A percentile compares a stretch with the other conserved stretches of the same genome.
Evolutionary conservation across 2,888 invertebrate genomes (phyloP).

Genomic region (Allygus modestus): DNA sequence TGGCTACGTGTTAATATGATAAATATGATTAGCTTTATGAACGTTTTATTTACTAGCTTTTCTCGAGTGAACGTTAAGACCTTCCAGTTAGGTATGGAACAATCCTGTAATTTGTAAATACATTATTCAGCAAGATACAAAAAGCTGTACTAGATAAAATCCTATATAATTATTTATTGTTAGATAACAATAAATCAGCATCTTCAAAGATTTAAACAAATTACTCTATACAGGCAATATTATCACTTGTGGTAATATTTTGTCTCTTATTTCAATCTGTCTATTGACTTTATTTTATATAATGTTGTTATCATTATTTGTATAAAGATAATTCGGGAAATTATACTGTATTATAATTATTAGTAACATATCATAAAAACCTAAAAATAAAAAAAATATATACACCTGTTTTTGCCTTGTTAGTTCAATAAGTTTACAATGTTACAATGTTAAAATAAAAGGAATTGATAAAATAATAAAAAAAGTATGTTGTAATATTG

Average conservation of each 20-base stretch:
- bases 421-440: slow-evolving; percentile 53
- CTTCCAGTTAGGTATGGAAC: neutral
- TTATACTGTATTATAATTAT: slow-evolving; percentile 29
- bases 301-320: slow-evolving; percentile 14
- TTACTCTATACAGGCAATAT: neutral
- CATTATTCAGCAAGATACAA: neutral
- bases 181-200: neutral
- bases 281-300: neutral
- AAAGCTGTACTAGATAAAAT: neutral
- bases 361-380: slow-evolving; percentile 56
- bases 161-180: neutral
- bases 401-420: slow-evolving; percentile 60
- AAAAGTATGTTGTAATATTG: slow-evolving; percentile 47
- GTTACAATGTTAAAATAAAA: slow-evolving; percentile 44
- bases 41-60: neutral
- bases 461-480: slow-evolving; percentile 56
- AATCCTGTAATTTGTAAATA: neutral
- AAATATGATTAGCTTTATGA: slow-evolving; percentile 1
- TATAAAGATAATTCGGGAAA: slow-evolving; percentile 31
- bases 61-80: neutral
- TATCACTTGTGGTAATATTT: neutral
- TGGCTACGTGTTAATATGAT: neutral
- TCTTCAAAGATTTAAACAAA: neutral
- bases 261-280: neutral
- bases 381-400: slow-evolving; percentile 46